Evolutionary conservation across 1,140 invertebrate species (phyloP), one percentile per base, ranked within the genome.

Genomic region (Penaeus indicus): DNA sequence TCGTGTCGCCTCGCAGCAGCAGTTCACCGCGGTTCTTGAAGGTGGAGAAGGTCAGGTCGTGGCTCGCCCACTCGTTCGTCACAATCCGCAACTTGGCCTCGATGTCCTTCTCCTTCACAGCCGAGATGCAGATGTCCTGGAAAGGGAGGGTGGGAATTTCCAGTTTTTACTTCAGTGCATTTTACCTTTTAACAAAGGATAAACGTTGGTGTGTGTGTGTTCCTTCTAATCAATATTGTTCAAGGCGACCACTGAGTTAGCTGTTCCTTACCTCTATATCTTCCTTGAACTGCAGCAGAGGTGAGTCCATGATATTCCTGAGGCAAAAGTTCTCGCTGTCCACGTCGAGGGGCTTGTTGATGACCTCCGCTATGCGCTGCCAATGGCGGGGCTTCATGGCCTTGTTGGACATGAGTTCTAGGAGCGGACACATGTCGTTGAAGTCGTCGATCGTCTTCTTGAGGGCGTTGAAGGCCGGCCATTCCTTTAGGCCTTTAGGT

Each of bases 361-460:
- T 97, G 25, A 98, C 95, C 92, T 99, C 97, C 93, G 98, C 96
- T 89, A 99, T 98, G 91, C 97, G 95, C 92, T 98, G 96, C 98
- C 98, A 99, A 93, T 99, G 98, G 22, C 98, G 94, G 4, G 96
- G 96, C 93, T 99, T 99, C 98, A 99, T 99, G 0, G 98, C 98
- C 93, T 98, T 98, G 93, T 99, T 99, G 0, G 98, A 97, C 98
- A 99, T 99, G 87, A 99, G 93, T 93, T 99, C 98, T 81, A 99
- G 93, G 13, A 99, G 93, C 0, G 98, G 98, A 92, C 98, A 98
- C 96, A 99, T 98, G 92, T 99, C 98, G 92, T 98, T 99, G 92
- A 99, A 99, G 92, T 99, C 98, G 92, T 99, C 98, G 89, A 99
- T 98, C 0, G 97, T 99, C 91, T 98, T 97, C 92, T 99, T 98